Percentiles rank a stretch among this genome's conserved stretches.
Conservation (phyloP, 2,113 vertebrate species). For the Ceyx margarethae region DNA sequence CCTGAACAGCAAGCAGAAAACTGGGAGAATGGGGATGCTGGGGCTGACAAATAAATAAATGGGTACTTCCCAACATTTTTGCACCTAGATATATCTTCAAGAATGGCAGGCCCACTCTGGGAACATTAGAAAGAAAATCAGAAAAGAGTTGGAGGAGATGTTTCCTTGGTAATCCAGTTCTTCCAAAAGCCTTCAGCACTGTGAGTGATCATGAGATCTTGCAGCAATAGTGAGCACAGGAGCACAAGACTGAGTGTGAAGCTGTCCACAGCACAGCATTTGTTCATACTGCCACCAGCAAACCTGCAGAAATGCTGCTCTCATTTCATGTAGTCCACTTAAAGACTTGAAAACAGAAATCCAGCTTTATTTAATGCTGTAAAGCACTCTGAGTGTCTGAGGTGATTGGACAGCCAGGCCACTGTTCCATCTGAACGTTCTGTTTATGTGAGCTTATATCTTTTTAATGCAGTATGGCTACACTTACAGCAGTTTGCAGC, state of each 20-base stretch:
- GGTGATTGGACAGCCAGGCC: slow-evolving; percentile 9
- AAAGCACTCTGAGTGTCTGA: slow-evolving; percentile 18
- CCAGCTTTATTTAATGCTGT: slow-evolving; percentile 59
- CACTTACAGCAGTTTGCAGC: slow-evolving; percentile 59
- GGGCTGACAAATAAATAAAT: not conserved
- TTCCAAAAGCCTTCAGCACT: not conserved
- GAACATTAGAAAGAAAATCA: fast-evolving
- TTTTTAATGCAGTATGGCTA: slow-evolving; percentile 51
- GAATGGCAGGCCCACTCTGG: not conserved
- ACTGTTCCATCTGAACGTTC: not conserved
- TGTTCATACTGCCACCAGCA: not conserved
- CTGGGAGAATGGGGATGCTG: not conserved
- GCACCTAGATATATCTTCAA: not conserved
- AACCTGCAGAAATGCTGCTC: not conserved
- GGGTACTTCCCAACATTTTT: not conserved
- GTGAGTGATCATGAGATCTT: not conserved
- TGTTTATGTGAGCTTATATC: slow-evolving; percentile 51
- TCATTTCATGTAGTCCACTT: not conserved
- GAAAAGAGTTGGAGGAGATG: not conserved
- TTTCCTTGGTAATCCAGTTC: not conserved
- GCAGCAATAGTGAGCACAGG: not conserved
- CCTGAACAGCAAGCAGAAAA: not conserved
- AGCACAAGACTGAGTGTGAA: not conserved
- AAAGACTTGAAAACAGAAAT: slow-evolving; percentile 6
- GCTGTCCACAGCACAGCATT: not conserved